Conservation (phyloP, 1,140 invertebrate genomes). For the Aphelinus atriplicis region DNA sequence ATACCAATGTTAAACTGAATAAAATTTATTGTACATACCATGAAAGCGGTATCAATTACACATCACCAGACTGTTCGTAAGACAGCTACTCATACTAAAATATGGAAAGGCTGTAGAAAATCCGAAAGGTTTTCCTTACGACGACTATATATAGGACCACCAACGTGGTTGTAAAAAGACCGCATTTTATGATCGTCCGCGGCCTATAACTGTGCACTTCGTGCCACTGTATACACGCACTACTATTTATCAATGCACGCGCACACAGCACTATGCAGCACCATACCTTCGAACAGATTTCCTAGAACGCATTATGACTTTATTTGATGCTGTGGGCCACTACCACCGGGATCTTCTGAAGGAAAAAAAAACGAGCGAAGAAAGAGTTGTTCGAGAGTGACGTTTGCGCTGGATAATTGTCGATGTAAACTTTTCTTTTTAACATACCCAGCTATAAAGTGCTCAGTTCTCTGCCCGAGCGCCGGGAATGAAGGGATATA, state of each 20-base stretch:
- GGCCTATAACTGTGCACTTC: constrained; percentile 43
- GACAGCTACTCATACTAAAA: too few relatives aligned
- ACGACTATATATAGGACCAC: constrained; percentile 38
- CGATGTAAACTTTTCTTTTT: too few relatives aligned
- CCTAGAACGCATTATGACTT: constrained; percentile 42
- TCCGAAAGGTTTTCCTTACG: too few relatives aligned
- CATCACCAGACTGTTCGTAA: too few relatives aligned
- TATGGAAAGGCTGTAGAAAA: neutral
- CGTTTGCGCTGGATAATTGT: too few relatives aligned
- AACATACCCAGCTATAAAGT: too few relatives aligned
- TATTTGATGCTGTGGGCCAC: constrained; percentile 10
- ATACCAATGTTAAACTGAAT: too few relatives aligned
- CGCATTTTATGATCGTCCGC: constrained; percentile 52
- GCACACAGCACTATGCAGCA: constrained; percentile 37
- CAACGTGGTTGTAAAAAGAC: constrained; percentile 43
- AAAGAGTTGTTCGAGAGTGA: too few relatives aligned
- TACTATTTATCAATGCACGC: constrained; percentile 45
- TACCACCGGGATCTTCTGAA: constrained; percentile 8
- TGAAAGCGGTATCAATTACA: too few relatives aligned
- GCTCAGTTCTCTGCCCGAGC: too few relatives aligned
- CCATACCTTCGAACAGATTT: constrained; percentile 45
- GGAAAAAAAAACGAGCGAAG: neutral
- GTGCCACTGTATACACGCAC: constrained; percentile 31
- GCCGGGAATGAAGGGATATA: too few relatives aligned
- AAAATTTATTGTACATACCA: too few relatives aligned